Evolutionary conservation across 2,888 invertebrate genomes (phyloP).

Genomic region (Melanophora roralis): DNA sequence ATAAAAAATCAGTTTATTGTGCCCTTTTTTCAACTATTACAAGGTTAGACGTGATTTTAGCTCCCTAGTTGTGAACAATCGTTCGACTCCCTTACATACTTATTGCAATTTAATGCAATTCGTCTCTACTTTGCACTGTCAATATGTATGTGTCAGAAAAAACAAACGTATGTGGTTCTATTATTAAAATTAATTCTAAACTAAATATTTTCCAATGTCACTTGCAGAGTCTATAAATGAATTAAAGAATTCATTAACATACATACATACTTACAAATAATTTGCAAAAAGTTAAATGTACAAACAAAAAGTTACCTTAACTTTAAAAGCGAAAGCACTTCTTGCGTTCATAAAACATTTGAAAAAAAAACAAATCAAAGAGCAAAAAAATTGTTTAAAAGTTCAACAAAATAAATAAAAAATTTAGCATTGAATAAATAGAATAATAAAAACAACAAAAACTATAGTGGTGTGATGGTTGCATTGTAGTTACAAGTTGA

Average conservation of each 20-base stretch:
- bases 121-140: no score
- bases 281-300: slow-evolving; percentile 1
- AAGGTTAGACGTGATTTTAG: no score
- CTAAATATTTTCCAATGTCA: no score
- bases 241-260: not conserved
- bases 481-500: not conserved
- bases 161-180: no score
- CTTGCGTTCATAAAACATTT: not conserved
- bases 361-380: not conserved
- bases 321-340: not conserved
- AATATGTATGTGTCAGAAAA: no score
- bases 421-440: slow-evolving; percentile 2
- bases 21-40: no score
- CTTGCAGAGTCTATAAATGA: no score
- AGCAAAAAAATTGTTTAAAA: not conserved
- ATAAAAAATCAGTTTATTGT: no score
- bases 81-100: no score
- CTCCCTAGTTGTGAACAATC: no score
- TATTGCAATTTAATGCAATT: no score
- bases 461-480: not conserved
- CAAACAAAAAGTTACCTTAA: not conserved
- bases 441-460: not conserved
- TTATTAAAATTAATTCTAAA: no score
- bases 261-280: not conserved
- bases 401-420: not conserved